phyloP scores from a whole-genome alignment of 2,113 vertebrate genomes.

The Triplophysa siluroides region DNA sequence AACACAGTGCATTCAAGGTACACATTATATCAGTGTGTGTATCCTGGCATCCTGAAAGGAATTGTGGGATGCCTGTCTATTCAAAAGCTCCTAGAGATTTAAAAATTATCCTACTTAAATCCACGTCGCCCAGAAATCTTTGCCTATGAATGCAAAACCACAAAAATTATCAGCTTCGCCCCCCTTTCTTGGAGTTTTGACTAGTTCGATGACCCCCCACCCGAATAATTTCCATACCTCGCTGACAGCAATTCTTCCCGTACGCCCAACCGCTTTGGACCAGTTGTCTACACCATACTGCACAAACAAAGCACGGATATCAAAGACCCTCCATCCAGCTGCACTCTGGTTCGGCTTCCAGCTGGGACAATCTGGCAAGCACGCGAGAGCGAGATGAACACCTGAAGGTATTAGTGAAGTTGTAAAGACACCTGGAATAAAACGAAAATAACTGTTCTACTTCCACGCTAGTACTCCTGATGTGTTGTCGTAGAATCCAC shows the following conservation, averaged over 20 bases:
- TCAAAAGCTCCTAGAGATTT: background rate
- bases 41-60: too few relatives aligned
- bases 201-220: conserved; percentile 15
- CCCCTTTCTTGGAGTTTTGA: background rate
- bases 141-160: background rate
- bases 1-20: too few relatives aligned
- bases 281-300: background rate
- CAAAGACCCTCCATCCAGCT: conserved; percentile 14
- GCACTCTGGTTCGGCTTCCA: conserved; percentile 29
- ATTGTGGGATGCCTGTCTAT: background rate
- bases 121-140: background rate
- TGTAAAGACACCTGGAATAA: conserved; percentile 37
- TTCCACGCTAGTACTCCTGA: conserved; percentile 5
- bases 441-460: conserved; percentile 40
- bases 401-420: conserved; percentile 16
- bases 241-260: background rate
- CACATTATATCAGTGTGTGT: too few relatives aligned
- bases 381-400: background rate
- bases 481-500: conserved; percentile 17
- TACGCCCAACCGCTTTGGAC: conserved; percentile 5
- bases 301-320: conserved; percentile 23
- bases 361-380: conserved; percentile 17
- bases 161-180: too few relatives aligned
- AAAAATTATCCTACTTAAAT: background rate
- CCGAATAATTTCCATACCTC: background rate